Percentiles rank a stretch among this genome's conserved stretches.
phyloP scores from a whole-genome alignment of 2,113 vertebrate species.

The Pachycephala philippinensis region DNA sequence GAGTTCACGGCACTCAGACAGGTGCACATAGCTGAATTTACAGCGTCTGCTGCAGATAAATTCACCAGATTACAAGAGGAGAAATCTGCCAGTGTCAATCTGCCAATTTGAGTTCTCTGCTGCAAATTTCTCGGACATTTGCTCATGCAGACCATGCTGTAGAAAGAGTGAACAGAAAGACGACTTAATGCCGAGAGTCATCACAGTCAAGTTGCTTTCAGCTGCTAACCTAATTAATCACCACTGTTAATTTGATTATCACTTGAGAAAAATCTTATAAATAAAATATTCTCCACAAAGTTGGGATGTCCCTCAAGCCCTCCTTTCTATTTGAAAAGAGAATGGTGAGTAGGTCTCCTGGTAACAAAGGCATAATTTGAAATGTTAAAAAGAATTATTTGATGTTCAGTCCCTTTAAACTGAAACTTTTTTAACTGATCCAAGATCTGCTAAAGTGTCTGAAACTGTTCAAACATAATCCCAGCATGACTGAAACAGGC shows the following conservation, averaged over 20 bases:
- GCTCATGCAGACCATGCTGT: not conserved
- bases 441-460: not conserved
- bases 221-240: not conserved
- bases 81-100: not conserved
- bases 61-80: not conserved
- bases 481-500: not conserved
- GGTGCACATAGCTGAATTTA: not conserved
- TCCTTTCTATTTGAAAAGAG: not conserved
- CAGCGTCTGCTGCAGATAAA: not conserved
- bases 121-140: not conserved
- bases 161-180: not conserved
- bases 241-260: not conserved
- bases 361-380: not conserved
- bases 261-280: not conserved
- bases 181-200: not conserved
- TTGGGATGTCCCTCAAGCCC: not conserved
- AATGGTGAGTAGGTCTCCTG: not conserved
- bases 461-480: not conserved
- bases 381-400: slow-evolving; percentile 6
- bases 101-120: not conserved
- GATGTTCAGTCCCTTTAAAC: not conserved
- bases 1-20: not conserved
- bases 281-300: not conserved
- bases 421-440: not conserved
- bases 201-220: not conserved